Conservation (phyloP, 2,113 vertebrate species). For the Electrona antarctica region DNA sequence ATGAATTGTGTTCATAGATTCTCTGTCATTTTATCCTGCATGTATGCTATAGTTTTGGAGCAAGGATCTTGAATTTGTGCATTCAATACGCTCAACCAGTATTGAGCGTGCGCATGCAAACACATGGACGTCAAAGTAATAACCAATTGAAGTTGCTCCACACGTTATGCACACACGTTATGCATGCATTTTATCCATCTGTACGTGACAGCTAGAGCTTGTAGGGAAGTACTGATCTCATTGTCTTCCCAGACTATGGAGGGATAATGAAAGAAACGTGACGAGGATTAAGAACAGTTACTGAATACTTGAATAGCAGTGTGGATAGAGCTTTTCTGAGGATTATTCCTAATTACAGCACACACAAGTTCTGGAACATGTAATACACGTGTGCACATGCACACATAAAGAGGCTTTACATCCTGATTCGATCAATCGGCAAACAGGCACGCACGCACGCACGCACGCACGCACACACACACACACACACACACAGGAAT, state of each 20-base stretch:
- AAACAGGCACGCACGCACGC: background rate
- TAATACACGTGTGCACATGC: constrained; percentile 8
- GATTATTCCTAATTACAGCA: constrained; percentile 36
- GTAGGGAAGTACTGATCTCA: constrained; percentile 2
- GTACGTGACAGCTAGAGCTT: background rate
- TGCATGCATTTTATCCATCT: constrained; percentile 2
- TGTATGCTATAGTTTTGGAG: background rate
- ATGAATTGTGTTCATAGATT: background rate
- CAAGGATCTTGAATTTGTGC: background rate
- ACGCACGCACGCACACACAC: background rate
- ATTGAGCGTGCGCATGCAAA: too few relatives aligned
- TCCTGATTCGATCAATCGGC: background rate
- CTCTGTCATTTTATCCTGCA: background rate
- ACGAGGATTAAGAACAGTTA: constrained; percentile 54
- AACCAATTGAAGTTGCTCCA: too few relatives aligned
- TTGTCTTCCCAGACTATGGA: constrained; percentile 20
- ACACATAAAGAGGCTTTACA: background rate
- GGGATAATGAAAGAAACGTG: constrained; percentile 51
- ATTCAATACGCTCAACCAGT: too few relatives aligned
- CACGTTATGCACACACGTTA: background rate
- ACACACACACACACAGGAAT: background rate
- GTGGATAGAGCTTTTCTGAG: constrained; percentile 5
- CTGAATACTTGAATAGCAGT: constrained; percentile 18
- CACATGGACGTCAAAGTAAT: background rate
- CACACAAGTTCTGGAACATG: background rate